Conservation (phyloP, 2,113 vertebrate genomes). For the Ptilonorhynchus violaceus region DNA sequence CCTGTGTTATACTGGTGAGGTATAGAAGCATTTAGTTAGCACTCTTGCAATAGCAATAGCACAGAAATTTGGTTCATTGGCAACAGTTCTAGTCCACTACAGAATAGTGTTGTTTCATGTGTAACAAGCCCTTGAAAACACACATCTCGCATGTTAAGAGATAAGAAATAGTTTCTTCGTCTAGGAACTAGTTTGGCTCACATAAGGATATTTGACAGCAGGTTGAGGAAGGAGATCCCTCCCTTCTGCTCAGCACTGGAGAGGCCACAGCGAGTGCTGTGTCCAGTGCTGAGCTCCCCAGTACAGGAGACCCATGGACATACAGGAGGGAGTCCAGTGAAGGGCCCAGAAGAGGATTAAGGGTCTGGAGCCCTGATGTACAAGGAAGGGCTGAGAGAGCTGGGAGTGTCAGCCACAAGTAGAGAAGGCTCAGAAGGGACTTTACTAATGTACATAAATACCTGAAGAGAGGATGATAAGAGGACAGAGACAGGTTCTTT, state of each 20-base stretch:
- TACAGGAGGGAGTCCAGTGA: background rate
- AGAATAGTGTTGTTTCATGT: background rate
- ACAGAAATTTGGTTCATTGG: background rate
- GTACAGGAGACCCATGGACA: background rate
- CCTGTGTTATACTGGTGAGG: background rate
- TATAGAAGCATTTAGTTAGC: background rate
- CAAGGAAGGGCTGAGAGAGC: background rate
- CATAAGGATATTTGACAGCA: background rate
- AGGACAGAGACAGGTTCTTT: background rate
- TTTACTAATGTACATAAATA: background rate
- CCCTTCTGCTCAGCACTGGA: background rate
- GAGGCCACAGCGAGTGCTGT: background rate
- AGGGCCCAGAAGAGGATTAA: background rate
- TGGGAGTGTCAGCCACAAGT: background rate
- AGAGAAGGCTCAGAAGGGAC: background rate
- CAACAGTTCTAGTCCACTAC: background rate
- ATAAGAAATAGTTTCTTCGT: background rate
- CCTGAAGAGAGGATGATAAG: background rate
- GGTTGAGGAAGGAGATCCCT: background rate
- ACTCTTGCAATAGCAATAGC: background rate
- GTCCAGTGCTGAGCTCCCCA: background rate
- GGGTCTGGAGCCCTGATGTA: background rate
- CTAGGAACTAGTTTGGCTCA: background rate
- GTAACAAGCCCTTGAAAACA: background rate
- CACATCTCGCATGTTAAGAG: background rate